Conservation (phyloP, 2,113 vertebrate species). For the Lophochroa leadbeateri region DNA sequence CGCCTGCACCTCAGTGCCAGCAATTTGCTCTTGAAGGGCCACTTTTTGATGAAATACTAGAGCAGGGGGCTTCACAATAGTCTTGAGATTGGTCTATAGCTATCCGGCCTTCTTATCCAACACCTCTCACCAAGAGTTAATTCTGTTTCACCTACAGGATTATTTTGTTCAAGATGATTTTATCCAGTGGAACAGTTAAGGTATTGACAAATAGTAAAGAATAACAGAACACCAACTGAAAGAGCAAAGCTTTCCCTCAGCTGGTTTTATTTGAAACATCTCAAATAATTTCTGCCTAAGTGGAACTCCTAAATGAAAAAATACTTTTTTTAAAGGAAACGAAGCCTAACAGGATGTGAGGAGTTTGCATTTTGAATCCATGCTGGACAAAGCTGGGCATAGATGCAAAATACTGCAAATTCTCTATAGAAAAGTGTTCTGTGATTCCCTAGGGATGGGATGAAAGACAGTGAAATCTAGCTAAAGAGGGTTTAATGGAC, state of each 20-base stretch:
- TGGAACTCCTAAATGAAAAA: background rate
- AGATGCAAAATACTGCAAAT: background rate
- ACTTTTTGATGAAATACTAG: background rate
- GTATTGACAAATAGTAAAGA: background rate
- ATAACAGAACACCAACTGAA: background rate
- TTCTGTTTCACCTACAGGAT: background rate
- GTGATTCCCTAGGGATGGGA: background rate
- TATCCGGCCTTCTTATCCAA: background rate
- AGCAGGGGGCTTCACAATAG: background rate
- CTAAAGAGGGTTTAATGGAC: background rate
- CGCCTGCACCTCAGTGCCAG: background rate
- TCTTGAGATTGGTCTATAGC: background rate
- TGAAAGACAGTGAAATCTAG: background rate
- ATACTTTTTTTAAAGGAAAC: background rate
- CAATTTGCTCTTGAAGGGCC: background rate
- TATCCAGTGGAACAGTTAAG: background rate
- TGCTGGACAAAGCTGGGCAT: background rate
- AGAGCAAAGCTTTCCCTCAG: background rate
- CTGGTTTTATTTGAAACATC: background rate
- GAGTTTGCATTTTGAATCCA: background rate
- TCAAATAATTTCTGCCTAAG: background rate
- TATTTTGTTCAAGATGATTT: background rate
- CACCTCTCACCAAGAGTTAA: background rate
- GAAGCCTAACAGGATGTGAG: rapidly evolving
- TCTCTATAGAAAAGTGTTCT: background rate